These are phyloP conservation scores for Eclectus roratus DNA, from an alignment of 2,113 vertebrate species.

Conservation along the genomic window DNA sequence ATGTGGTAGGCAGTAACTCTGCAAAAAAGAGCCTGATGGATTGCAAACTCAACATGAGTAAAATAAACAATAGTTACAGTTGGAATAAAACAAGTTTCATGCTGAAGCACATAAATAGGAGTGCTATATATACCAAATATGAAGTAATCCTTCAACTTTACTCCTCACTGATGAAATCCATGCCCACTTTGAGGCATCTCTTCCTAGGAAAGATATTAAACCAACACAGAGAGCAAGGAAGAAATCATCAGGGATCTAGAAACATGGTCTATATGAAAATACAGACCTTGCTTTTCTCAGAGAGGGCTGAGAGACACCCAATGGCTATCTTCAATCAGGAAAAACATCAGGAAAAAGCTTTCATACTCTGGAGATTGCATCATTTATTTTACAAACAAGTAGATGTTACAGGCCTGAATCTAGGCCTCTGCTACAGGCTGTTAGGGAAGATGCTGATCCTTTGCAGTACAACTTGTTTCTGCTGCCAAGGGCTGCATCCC, in stretches of 20 bases:
- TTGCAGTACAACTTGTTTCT: not conserved
- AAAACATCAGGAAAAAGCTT: not conserved
- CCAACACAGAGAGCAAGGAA: not conserved
- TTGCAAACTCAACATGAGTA: not conserved
- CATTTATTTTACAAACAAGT: not conserved
- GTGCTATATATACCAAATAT: not conserved
- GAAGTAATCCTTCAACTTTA: not conserved
- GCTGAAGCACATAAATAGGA: not conserved
- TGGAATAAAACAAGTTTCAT: not conserved
- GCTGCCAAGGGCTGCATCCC: rapidly evolving
- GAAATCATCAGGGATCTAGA: not conserved
- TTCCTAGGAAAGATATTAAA: not conserved
- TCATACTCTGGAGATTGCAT: not conserved
- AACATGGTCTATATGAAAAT: not conserved
- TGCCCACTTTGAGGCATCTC: not conserved
- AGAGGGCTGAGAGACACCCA: not conserved
- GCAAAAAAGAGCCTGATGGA: not conserved
- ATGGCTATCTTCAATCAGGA: not conserved
- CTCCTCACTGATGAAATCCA: not conserved
- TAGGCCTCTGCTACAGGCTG: not conserved
- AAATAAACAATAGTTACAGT: not conserved
- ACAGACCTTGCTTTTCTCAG: not conserved
- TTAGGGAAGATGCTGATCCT: not conserved
- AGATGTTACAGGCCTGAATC: not conserved
- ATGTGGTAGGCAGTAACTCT: not conserved